Conservation (phyloP, 2,797 vertebrate species). For the Lacerta viridis region DNA sequence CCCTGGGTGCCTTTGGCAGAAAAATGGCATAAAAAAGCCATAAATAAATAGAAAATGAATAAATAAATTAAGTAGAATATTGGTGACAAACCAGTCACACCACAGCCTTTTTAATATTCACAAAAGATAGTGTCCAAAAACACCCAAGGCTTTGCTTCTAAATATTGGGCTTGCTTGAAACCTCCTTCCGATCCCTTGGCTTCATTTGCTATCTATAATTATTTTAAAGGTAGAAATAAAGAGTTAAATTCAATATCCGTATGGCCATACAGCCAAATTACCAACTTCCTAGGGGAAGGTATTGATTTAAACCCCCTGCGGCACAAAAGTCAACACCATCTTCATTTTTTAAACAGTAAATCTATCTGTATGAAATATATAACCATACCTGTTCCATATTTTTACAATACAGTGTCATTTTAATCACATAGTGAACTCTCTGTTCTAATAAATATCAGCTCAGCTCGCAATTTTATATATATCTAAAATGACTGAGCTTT, state of each 20-base stretch:
- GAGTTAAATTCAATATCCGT: background rate
- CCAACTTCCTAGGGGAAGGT: background rate
- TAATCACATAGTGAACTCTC: slow-evolving; percentile 28
- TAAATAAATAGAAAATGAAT: too few species aligned
- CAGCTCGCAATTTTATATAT: slow-evolving; percentile 15
- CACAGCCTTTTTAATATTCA: too few species aligned
- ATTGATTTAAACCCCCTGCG: background rate
- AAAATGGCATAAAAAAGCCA: too few species aligned
- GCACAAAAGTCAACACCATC: background rate
- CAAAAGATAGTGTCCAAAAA: background rate
- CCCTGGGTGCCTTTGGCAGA: too few species aligned
- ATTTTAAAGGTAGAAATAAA: background rate
- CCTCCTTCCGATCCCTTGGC: background rate
- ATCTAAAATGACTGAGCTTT: slow-evolving; percentile 37
- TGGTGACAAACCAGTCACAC: too few species aligned
- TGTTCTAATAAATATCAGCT: slow-evolving; percentile 27
- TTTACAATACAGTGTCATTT: background rate
- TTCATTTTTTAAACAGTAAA: background rate
- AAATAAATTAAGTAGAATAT: too few species aligned
- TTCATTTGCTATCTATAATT: background rate
- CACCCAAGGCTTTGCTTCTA: background rate
- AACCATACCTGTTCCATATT: background rate
- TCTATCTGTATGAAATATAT: background rate
- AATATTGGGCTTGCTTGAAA: background rate
- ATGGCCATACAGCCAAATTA: background rate